Percentiles rank a stretch among this genome's conserved stretches.
Conservation (phyloP, 2,113 vertebrate genomes). For the Hepsetus odoe region DNA sequence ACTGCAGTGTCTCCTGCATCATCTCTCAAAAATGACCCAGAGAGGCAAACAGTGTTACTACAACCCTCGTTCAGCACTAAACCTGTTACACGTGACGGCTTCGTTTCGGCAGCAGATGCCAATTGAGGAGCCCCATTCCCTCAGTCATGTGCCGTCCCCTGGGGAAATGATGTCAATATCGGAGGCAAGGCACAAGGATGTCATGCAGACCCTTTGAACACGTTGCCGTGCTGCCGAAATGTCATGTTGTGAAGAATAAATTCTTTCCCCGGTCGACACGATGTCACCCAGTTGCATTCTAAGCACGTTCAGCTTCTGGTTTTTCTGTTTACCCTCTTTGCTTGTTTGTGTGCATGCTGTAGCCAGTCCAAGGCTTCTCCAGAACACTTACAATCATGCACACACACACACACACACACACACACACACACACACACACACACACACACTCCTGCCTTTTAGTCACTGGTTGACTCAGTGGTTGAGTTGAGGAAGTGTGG, state of each 20-base stretch:
- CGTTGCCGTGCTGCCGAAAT: slow-evolving; percentile 25
- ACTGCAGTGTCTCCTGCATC: background rate
- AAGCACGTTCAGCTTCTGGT: slow-evolving; percentile 26
- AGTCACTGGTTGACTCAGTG: slow-evolving; percentile 24
- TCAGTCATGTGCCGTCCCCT: background rate
- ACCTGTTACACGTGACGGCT: slow-evolving; percentile 16
- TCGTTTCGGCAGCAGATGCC: slow-evolving; percentile 36
- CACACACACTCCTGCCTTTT: background rate
- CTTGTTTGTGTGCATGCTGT: background rate
- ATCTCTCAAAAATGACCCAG: slow-evolving; percentile 29
- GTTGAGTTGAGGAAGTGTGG: slow-evolving; percentile 11
- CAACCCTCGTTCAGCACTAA: slow-evolving; percentile 22
- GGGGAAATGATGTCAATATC: slow-evolving; percentile 32
- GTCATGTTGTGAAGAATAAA: slow-evolving; percentile 43
- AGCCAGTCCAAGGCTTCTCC: background rate
- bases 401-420: slow-evolving; percentile 11
- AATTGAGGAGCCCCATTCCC: background rate
- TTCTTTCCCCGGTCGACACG: slow-evolving; percentile 21
- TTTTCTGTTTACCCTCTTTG: slow-evolving; percentile 15
- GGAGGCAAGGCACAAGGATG: slow-evolving; percentile 25
- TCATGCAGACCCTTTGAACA: slow-evolving; percentile 41
- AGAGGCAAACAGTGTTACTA: slow-evolving; percentile 39
- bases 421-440: slow-evolving; percentile 19
- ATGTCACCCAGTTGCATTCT: slow-evolving; percentile 10
- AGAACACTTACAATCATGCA: background rate